phyloP scores from a whole-genome alignment of 2,888 invertebrate genomes.

The Meta bourneti region DNA sequence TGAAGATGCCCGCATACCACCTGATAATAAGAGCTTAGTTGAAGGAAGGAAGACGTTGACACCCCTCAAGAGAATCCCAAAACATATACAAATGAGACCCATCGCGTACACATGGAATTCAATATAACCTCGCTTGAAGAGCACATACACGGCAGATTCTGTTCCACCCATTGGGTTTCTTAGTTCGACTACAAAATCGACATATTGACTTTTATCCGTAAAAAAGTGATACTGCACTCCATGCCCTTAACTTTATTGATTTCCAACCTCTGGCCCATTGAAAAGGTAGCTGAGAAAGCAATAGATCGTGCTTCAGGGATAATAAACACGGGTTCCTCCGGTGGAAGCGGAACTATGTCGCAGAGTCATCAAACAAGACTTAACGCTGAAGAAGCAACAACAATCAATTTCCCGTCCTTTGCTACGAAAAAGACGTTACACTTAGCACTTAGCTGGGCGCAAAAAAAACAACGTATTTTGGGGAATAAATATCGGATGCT shows the following conservation, averaged over 20 bases:
- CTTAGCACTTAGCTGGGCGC: background rate
- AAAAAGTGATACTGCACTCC: background rate
- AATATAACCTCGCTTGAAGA: too few relatives aligned
- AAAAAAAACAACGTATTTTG: background rate
- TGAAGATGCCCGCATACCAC: too few relatives aligned
- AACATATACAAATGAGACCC: too few relatives aligned
- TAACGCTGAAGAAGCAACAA: constrained; percentile 37
- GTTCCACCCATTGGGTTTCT: too few relatives aligned
- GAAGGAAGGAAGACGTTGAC: too few relatives aligned
- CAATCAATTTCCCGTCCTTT: constrained; percentile 48
- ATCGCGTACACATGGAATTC: too few relatives aligned
- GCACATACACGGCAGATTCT: too few relatives aligned
- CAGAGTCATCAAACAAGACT: constrained; percentile 50
- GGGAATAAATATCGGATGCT: constrained; percentile 9
- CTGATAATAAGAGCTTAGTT: too few relatives aligned
- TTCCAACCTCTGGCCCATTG: background rate
- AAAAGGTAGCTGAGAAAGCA: constrained; percentile 3
- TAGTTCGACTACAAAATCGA: too few relatives aligned
- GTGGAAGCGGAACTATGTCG: constrained; percentile 19
- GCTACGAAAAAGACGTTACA: constrained; percentile 19
- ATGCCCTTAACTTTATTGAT: background rate
- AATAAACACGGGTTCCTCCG: constrained; percentile 33
- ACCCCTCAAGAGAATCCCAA: too few relatives aligned
- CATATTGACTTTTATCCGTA: too few relatives aligned
- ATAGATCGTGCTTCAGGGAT: constrained; percentile 12